Evolutionary conservation across 2,797 vertebrate species (phyloP).

Genomic region (Delichon dasypus): DNA sequence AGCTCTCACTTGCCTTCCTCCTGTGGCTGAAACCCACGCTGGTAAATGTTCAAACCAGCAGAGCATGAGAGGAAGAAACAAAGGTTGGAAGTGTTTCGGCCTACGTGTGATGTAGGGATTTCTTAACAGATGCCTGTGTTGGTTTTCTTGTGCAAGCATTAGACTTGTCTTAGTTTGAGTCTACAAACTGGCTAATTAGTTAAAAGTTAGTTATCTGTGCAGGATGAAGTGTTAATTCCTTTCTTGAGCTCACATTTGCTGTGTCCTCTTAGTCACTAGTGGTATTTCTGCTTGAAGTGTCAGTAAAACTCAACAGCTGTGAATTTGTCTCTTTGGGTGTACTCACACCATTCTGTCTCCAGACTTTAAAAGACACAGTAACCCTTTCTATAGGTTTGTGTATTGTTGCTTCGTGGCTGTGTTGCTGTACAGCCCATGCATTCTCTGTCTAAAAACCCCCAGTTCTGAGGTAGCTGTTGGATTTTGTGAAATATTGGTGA

Average conservation of each 20-base stretch:
- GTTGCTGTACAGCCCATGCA: neutral
- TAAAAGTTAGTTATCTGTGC: neutral
- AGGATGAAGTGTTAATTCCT: neutral
- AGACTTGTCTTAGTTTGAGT: neutral
- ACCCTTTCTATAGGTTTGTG: neutral
- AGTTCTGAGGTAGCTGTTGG: neutral
- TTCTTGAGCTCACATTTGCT: neutral
- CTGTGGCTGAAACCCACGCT: neutral
- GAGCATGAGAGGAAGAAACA: neutral
- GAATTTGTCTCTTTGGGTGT: neutral
- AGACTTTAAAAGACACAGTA: neutral
- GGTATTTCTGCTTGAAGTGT: neutral
- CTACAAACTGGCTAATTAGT: neutral
- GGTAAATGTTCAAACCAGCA: neutral
- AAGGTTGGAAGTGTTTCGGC: constrained; percentile 7
- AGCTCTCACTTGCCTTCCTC: neutral
- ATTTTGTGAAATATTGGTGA: neutral
- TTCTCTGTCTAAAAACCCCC: neutral
- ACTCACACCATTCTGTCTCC: neutral
- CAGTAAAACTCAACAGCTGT: neutral
- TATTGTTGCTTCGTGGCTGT: neutral
- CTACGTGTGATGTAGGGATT: neutral
- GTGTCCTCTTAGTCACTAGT: neutral
- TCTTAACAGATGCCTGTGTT: neutral
- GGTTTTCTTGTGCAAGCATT: neutral